Evolutionary conservation across 2,888 invertebrate species (phyloP), one percentile per base, ranked within the genome.

Genomic region (Pinctada fucata): DNA sequence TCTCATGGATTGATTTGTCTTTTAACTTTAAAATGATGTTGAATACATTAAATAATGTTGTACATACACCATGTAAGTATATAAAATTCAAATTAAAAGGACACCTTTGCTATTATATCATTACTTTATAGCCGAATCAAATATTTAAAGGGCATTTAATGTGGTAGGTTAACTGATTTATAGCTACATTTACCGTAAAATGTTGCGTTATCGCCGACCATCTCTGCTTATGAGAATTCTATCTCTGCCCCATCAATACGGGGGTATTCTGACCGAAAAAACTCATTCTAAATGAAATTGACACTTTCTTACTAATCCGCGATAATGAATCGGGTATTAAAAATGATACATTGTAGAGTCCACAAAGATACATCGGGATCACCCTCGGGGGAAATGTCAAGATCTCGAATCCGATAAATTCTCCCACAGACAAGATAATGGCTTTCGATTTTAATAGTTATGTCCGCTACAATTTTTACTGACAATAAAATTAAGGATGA

Each of bases 131-230:
- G 66, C 66, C 51, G 48, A 65, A 63, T 66, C 48, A 64, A 65
- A 74, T 63, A 65, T 74, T 63, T 74, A 68, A 74, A 74, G 47
- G 78, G 52, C 74, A 74, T 78, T 74, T 78, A 65, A 74, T 74
- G 70, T 69, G 69, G 69, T 31, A 74, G 74, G 74, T 74, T 64
- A 64, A 70, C 58, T 78, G 78, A 78, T 78, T 78, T 78, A 78
- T 74, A 63, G 16, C 69, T 4, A 64, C 65, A 51, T 67, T 70
- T 70, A 74, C 64, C 78, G 74, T 78, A 78, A 78, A 74, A 50
- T 74, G 68, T 3, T n/a, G 50, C 48, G 31, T 65, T 74, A 66
- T 66, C 64, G 13, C 6, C 8, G 58, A 13, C 58, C 8, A 58
- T 58, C 58, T 58, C 13, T 10, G 13, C 58, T 13, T 13, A 58